Base-by-base conservation (phyloP, 2,113 vertebrate genomes). In the Anthoscopus minutus region DNA sequence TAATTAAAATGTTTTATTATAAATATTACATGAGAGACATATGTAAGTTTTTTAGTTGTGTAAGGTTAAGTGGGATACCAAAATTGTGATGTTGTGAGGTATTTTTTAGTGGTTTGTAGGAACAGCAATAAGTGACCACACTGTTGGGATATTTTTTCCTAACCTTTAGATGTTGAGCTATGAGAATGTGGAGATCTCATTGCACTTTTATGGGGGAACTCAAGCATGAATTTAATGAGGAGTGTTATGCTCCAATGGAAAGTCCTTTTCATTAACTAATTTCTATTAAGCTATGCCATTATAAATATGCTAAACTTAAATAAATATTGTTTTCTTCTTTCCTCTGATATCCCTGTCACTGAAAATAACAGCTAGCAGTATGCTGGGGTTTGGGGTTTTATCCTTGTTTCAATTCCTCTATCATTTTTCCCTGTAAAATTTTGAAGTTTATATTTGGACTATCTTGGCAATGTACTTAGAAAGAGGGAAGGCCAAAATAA, bases 401-500 rank as follows among this genome's bases (percentile, higher is more conserved):
- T 69, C 6, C 31, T 47, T 38, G 33, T 78, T 88, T 69, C 33
- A 81, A 28, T 74, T 89, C 92, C 79, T 61, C 60, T 35, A 42
- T 66, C 23, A 21, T 38, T 91, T 91, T 94, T 82, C 76, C 53
- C 84, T 74, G 86, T 78, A 86, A 84, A 91, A 71, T 74, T 53
- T 74, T 70, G 37, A 95, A 81, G 27, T 78, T 91, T 95, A 78
- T 89, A 71, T 94, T 94, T 95, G 73, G 87, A 94, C 47, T 60
- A 71, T 64, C 48, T 50, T 67, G 84, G 61, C 65, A 74, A 67
- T 71, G 65, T 56, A 44, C 56, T 96, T 94, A 62, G 31, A 73
- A 91, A 89, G 69, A 89, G 61, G 53, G 91, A 94, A 85, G 79
- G 66, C 82, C 69, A 78, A 95, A 92, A 88, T 86, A 89, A 93